These are phyloP conservation scores for Peromyscus polionotus DNA, from an alignment of 2,113 vertebrate species.

Conservation along the genomic window DNA sequence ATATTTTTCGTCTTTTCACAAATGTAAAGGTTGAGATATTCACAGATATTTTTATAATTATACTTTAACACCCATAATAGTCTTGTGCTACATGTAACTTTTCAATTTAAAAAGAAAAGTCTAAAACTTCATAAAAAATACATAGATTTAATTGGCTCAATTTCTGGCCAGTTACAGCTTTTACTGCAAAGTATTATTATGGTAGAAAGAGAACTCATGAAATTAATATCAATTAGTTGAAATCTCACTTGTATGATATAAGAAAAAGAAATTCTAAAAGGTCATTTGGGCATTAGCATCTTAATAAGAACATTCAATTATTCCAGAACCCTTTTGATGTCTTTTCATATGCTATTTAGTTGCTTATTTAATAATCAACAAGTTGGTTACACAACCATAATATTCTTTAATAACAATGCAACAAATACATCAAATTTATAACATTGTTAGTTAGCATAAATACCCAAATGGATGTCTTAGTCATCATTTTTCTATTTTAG, in stretches of 20 bases:
- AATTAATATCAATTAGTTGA: constrained; percentile 58
- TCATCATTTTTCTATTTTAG: background rate
- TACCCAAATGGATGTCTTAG: background rate
- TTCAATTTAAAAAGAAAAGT: background rate
- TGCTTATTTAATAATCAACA: constrained; percentile 26
- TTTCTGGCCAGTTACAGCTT: constrained; percentile 57
- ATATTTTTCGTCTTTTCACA: constrained; percentile 27
- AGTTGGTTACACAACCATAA: background rate
- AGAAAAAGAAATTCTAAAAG: constrained; percentile 33
- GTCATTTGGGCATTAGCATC: background rate
- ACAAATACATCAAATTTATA: constrained; percentile 41
- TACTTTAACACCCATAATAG: constrained; percentile 30
- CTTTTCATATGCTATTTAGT: constrained; percentile 25
- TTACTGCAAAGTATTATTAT: constrained; percentile 55
- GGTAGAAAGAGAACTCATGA: constrained; percentile 30
- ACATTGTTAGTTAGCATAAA: background rate
- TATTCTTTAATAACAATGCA: constrained; percentile 11
- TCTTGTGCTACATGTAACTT: constrained; percentile 39
- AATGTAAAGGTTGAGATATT: constrained; percentile 11
- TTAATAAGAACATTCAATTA: constrained; percentile 35
- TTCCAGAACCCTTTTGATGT: background rate
- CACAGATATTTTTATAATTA: constrained; percentile 49
- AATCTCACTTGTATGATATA: constrained; percentile 27
- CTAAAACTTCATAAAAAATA: constrained; percentile 18
- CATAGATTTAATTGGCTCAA: constrained; percentile 51